Base-by-base conservation (phyloP, 2,888 invertebrate species). In the Cheilosia vulpina region DNA sequence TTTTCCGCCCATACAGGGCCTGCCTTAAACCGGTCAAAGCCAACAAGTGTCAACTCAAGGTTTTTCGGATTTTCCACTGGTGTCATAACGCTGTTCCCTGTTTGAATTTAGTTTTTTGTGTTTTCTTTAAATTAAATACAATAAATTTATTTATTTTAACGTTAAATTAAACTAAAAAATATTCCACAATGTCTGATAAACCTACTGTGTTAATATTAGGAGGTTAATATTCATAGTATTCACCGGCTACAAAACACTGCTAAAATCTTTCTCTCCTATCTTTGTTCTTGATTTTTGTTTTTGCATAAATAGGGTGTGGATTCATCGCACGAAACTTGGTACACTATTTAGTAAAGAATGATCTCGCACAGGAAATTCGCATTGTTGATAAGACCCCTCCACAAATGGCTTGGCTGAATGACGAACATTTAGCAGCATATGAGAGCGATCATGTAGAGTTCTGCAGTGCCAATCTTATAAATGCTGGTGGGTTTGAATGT, bases 311-410 rank as follows among this genome's bases (percentile, higher is more conserved):
- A 98, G 98, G 98, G 92, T 97, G 97, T 93, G 98, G 98, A 89
- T 98, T 98, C 93, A 96, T 98, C 91, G 98, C 98, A 88, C 95
- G 98, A 90, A 96, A 98, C 93, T 93, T 98, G 88, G 96, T 97
- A 82, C 94, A 95, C 84, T 96, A 96, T 93, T 93, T 98, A 90
- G 93, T 98, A 88, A 94, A 94, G 87, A 96, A 97, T 92, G 94
- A 96, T 89, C 92, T 97, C 89, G 96, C 95, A 85, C 95, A 95
- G 89, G 94, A 94, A 89, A 93, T 98, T 87, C 94, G 96, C 88
- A 95, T 97, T 60, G 97, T 97, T 77, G 98, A 98, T 93, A 98
- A 98, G 89, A 97, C 98, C 38, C 98, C 98, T 63, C 98, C 98
- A 1, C 97, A 97, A 92, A 96, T 97, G 89, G 98, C 98, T 2